These are phyloP conservation scores for Palythoa heliodiscus DNA, from an alignment of 92 coral and sea anemone species.

Conservation along the genomic window DNA sequence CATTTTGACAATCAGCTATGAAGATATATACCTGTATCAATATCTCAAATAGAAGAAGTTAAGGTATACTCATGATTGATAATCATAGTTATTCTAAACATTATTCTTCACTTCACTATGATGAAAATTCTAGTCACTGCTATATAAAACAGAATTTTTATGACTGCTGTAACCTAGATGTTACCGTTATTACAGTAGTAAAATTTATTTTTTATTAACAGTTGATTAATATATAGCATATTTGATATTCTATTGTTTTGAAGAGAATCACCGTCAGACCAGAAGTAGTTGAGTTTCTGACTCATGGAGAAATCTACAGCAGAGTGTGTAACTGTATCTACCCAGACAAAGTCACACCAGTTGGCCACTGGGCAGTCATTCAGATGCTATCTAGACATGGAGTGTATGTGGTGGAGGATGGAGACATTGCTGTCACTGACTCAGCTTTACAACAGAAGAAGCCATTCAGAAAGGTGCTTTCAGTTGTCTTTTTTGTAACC, in stretches of 20 bases:
- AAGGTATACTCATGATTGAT: too few species aligned
- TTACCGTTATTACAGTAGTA: too few species aligned
- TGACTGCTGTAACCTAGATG: too few species aligned
- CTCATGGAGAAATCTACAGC: conserved; percentile 84
- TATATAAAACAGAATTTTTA: too few species aligned
- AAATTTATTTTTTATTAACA: background rate
- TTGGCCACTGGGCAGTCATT: conserved; percentile 96
- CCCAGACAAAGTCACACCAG: conserved; percentile 64
- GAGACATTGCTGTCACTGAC: conserved; percentile 95
- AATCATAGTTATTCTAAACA: too few species aligned
- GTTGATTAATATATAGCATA: background rate
- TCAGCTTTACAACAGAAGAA: conserved; percentile 85
- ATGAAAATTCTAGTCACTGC: too few species aligned
- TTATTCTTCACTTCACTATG: too few species aligned
- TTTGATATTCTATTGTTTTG: conserved; percentile 6
- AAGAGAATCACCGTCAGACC: conserved; percentile 84
- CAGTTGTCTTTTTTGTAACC: background rate
- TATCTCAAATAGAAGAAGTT: too few species aligned
- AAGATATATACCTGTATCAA: too few species aligned
- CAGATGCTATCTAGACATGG: conserved; percentile 91
- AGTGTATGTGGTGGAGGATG: conserved; percentile 92
- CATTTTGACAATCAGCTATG: too few species aligned
- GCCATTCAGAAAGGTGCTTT: conserved; percentile 87
- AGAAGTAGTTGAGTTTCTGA: conserved; percentile 83
- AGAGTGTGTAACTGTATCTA: conserved; percentile 82